Conservation (phyloP, 2,113 vertebrate genomes). For the Madoqua kirkii region DNA sequence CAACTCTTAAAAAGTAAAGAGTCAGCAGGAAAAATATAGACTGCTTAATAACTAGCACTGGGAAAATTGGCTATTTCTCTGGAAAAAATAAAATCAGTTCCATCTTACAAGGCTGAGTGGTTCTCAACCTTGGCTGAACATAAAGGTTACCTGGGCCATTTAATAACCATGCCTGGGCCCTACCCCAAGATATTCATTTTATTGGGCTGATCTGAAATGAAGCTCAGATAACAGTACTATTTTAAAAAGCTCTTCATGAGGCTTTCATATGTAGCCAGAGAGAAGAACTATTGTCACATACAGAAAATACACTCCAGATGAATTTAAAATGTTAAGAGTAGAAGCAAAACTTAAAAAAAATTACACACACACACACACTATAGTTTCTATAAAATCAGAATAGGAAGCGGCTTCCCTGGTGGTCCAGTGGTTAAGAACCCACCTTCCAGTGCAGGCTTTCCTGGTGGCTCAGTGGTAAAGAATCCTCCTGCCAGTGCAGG, state of each 20-base stretch:
- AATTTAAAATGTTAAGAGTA: neutral
- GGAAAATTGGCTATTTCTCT: neutral
- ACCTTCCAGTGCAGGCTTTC: neutral
- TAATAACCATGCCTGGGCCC: neutral
- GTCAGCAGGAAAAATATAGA: neutral
- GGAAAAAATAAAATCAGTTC: slow-evolving; percentile 9
- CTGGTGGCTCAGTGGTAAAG: neutral
- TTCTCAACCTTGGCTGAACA: neutral
- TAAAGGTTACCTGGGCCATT: neutral
- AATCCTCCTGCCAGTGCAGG: neutral
- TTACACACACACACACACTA: too few relatives aligned
- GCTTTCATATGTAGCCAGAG: neutral
- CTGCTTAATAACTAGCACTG: neutral
- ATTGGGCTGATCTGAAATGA: neutral
- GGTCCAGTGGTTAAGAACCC: neutral
- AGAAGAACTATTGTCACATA: neutral
- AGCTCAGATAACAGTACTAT: neutral
- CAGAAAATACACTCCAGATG: neutral
- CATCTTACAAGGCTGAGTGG: neutral
- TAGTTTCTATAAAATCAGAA: neutral
- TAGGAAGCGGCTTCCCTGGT: neutral
- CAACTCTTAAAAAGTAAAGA: neutral
- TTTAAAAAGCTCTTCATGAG: neutral
- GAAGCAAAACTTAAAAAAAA: neutral
- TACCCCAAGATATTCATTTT: neutral